These are phyloP conservation scores for Cosmopolites sordidus DNA, from an alignment of 2,888 invertebrate species.

Conservation along the genomic window DNA sequence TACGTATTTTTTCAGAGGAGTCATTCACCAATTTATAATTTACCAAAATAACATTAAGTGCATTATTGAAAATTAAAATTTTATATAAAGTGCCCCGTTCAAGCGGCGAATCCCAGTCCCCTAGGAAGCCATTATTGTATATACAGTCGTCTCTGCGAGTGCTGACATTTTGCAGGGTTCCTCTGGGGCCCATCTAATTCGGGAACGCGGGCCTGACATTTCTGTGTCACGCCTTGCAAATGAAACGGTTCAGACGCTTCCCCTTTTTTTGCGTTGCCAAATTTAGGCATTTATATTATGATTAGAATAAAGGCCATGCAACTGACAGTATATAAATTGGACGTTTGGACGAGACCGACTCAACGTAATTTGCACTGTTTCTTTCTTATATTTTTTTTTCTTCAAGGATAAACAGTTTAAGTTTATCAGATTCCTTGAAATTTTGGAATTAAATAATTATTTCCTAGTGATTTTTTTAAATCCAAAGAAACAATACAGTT, in stretches of 20 bases:
- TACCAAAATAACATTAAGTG: too few relatives aligned
- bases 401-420: too few relatives aligned
- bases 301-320: slow-evolving; percentile 10
- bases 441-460: too few relatives aligned
- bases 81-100: slow-evolving; percentile 22
- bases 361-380: too few relatives aligned
- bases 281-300: slow-evolving; percentile 15
- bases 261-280: slow-evolving; percentile 12
- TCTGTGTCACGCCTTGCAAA: slow-evolving; percentile 32
- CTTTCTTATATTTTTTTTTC: too few relatives aligned
- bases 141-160: slow-evolving; percentile 35
- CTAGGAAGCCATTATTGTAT: slow-evolving; percentile 24
- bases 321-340: slow-evolving; percentile 6
- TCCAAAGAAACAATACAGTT: too few relatives aligned
- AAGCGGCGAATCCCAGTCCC: slow-evolving; percentile 20
- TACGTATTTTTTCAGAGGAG: too few relatives aligned
- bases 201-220: slow-evolving; percentile 44
- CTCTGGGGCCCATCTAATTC: slow-evolving; percentile 47
- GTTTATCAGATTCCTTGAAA: too few relatives aligned
- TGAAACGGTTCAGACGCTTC: slow-evolving; percentile 16
- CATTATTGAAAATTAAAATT: slow-evolving; percentile 25
- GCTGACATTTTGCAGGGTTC: slow-evolving; percentile 47
- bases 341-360: not conserved
- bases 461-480: too few relatives aligned
- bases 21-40: too few relatives aligned